phyloP scores from a whole-genome alignment of 2,113 vertebrate species.

The Corythornis cristatus region DNA sequence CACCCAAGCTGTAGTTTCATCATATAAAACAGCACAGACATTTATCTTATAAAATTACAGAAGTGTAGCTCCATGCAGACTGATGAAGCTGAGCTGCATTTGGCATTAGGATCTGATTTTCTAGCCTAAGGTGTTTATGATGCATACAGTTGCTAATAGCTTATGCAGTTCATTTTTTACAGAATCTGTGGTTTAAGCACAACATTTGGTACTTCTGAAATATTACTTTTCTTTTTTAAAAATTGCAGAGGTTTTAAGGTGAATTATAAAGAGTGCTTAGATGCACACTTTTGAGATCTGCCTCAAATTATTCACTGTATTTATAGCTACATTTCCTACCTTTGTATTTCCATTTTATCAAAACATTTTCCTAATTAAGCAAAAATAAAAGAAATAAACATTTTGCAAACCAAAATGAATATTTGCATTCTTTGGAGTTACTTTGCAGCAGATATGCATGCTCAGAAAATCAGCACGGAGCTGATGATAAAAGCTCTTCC shows the following conservation, averaged over 20 bases:
- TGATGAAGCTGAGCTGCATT: slow-evolving; percentile 72
- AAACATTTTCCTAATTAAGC: slow-evolving; percentile 63
- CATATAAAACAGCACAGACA: slow-evolving; percentile 74
- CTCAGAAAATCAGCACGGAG: background rate
- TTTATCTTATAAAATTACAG: slow-evolving; percentile 79
- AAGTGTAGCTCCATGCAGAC: slow-evolving; percentile 66
- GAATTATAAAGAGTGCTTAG: slow-evolving; percentile 57
- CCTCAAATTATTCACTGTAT: slow-evolving; percentile 19
- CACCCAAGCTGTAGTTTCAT: slow-evolving; percentile 78
- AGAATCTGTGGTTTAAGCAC: slow-evolving; percentile 80
- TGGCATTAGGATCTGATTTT: slow-evolving; percentile 74
- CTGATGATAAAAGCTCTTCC: background rate
- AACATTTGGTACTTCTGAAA: slow-evolving; percentile 72
- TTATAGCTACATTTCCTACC: slow-evolving; percentile 22
- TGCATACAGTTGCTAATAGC: slow-evolving; percentile 73
- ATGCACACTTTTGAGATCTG: slow-evolving; percentile 35
- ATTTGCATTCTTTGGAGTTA: background rate
- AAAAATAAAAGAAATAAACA: slow-evolving; percentile 32
- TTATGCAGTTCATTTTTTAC: slow-evolving; percentile 77
- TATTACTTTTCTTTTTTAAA: slow-evolving; percentile 68
- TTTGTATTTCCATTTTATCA: slow-evolving; percentile 15
- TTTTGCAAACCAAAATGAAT: slow-evolving; percentile 8
- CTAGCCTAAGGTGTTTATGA: slow-evolving; percentile 81
- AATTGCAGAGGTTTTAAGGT: slow-evolving; percentile 57
- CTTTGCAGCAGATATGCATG: background rate